Base-by-base conservation (phyloP, 2,888 invertebrate species). In the Acanthosoma haemorrhoidale region DNA sequence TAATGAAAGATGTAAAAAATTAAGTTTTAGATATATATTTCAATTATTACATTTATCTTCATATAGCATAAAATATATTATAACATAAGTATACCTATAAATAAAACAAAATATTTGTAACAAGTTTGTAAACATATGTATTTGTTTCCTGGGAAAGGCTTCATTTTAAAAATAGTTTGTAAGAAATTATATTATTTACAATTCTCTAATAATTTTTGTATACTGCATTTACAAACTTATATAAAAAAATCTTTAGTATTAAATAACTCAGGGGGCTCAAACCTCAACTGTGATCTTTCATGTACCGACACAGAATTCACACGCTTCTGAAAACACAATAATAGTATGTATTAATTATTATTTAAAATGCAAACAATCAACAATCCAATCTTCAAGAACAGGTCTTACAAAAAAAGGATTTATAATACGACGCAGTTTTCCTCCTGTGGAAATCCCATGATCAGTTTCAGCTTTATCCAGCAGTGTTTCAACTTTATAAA, bases 401-500 rank as follows among this genome's bases (percentile, higher is more conserved):
- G 43, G 18, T 21, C 70, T 57, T 36, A 70, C 70, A 64, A 70
- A 70, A 21, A 72, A 70, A 34, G 73, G 71, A 69, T 70, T 70
- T 15, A 73, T 57, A 36, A 72, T 68, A 60, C 70, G 68, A 32
- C 60, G 60, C 29, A 73, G 59, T 70, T 71, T 71, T n/a, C 72
- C 73, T 64, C 72, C 71, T 9, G 72, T 69, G 1, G 70, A 71
- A 21, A 60, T 39, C n/a, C 71, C 69, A 11, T 72, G 70, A 34
- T 73, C 73, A 31, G 43, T 21, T 43, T 73, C 73, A 13, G 73
- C 73, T 21, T 68, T 70, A n/a, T 58, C 18, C 0, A 73, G 72
- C 29, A 70, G 51, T 13, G 58, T 64, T 29, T 73, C 73, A n/a
- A 70, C 38, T 15, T 68, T 57, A 18, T 73, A 70, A 1, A 73